Evolutionary conservation across 2,797 vertebrate species (phyloP).

Genomic region (Gila robusta): DNA sequence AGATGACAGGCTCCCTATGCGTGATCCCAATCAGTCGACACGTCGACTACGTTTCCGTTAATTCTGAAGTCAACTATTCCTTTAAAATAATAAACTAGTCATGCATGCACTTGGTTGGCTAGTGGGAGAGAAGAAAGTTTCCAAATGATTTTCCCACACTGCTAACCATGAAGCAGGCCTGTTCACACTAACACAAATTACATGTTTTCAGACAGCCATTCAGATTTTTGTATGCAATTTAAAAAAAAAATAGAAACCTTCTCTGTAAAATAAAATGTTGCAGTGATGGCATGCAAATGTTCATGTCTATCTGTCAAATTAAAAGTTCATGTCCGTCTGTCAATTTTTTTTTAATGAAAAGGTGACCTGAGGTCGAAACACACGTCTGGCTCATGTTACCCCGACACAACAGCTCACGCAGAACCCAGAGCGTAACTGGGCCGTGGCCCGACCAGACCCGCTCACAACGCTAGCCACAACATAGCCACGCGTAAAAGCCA

Average conservation of each 20-base stretch:
- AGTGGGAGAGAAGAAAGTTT: background rate
- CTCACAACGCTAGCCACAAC: too few relatives aligned
- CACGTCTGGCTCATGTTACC: slow-evolving; percentile 43
- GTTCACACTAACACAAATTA: too few relatives aligned
- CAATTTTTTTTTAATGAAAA: background rate
- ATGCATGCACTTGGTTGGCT: background rate
- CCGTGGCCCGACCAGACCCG: too few relatives aligned
- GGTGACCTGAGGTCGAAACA: slow-evolving; percentile 50
- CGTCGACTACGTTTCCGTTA: too few relatives aligned
- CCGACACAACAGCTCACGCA: slow-evolving; percentile 25
- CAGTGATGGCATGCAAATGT: background rate
- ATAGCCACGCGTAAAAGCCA: slow-evolving; percentile 31
- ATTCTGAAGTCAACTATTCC: too few relatives aligned
- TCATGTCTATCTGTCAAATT: background rate
- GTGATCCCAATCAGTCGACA: too few relatives aligned
- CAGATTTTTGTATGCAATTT: background rate
- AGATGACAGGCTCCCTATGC: too few relatives aligned
- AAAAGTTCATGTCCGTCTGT: too few relatives aligned
- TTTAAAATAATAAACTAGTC: background rate
- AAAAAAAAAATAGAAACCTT: too few relatives aligned
- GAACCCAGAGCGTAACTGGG: slow-evolving; percentile 28
- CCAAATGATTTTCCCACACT: too few relatives aligned
- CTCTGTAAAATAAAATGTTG: background rate
- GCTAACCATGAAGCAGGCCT: too few relatives aligned
- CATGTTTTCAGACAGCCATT: background rate